phyloP scores from a whole-genome alignment of 2,797 vertebrate species.

The Tapirus indicus region DNA sequence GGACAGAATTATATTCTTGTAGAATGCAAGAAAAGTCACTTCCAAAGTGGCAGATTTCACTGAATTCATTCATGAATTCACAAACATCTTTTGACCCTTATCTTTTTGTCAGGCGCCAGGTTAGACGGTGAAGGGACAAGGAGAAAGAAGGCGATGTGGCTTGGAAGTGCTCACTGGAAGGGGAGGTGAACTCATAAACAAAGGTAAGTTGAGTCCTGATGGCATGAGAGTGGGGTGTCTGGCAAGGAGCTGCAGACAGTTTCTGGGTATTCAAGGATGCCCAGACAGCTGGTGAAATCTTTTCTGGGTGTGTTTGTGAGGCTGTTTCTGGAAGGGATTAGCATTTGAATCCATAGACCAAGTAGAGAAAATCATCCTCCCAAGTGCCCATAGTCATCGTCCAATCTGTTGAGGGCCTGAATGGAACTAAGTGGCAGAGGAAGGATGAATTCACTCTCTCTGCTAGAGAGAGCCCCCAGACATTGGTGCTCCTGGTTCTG shows the following conservation, averaged over 20 bases:
- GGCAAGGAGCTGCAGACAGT: fast-evolving
- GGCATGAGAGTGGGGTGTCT: not conserved
- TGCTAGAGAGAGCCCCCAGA: not conserved
- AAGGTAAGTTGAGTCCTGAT: not conserved
- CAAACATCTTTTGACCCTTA: not conserved
- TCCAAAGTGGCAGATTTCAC: not conserved
- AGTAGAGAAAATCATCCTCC: not conserved
- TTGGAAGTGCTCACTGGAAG: not conserved
- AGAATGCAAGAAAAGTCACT: too few relatives aligned
- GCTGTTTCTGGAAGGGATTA: not conserved
- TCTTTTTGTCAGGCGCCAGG: not conserved
- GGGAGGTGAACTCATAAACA: too few relatives aligned
- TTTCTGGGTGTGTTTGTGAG: not conserved
- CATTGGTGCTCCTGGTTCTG: not conserved
- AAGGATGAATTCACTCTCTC: not conserved
- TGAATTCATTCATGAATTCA: not conserved
- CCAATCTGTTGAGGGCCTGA: too few relatives aligned
- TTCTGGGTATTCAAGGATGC: not conserved
- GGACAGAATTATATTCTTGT: not conserved
- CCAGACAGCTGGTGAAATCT: not conserved
- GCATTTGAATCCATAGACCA: not conserved
- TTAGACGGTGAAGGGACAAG: not conserved
- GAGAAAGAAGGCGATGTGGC: not conserved
- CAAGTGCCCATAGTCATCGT: fast-evolving
- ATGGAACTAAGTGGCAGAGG: too few relatives aligned